Base-by-base conservation (phyloP, 1,140 invertebrate species). In the Leptonema lineaticorne region DNA sequence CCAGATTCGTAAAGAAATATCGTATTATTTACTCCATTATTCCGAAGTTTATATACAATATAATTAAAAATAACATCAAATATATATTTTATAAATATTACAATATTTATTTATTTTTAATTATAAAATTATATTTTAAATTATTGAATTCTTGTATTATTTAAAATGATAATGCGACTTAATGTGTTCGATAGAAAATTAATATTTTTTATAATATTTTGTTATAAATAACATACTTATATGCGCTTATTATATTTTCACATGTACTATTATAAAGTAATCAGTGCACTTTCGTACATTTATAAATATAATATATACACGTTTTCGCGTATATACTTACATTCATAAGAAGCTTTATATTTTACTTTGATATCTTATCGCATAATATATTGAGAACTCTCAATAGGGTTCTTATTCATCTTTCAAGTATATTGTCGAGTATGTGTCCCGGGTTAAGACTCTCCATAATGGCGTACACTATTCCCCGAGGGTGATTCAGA, bases 331-430 rank as follows among this genome's bases (percentile, higher is more conserved):
- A n/a, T n/a, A n/a, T n/a, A n/a, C n/a, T n/a, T n/a, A n/a, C n/a
- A n/a, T n/a, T n/a, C n/a, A n/a, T n/a, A n/a, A 41, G 16, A 41
- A 41, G 37, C 37, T 41, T 41, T 11, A 24, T 9, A 8, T 53
- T 53, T 53, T 22, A 53, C 50, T 53, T 53, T 53, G 50, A 53
- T 53, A 53, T 53, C 50, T 53, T 53, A 53, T 53, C 50, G n/a
- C 50, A 53, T 53, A 22, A 53, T 53, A 53, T 53, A 53, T 53
- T 53, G 50, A 24, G 50, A 22, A 53, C 18, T 53, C 50, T 53
- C 50, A 53, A 53, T 53, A 53, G 50, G 50, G 50, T 24, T 53
- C 50, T 53, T 53, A 53, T 53, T 53, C 50, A 53, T 53, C 50
- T 53, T 26, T 53, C 50, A n/a, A 53, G 50, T 53, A 53, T 53